Conservation (phyloP, 2,888 invertebrate species). For the Dromius quadrimaculatus region DNA sequence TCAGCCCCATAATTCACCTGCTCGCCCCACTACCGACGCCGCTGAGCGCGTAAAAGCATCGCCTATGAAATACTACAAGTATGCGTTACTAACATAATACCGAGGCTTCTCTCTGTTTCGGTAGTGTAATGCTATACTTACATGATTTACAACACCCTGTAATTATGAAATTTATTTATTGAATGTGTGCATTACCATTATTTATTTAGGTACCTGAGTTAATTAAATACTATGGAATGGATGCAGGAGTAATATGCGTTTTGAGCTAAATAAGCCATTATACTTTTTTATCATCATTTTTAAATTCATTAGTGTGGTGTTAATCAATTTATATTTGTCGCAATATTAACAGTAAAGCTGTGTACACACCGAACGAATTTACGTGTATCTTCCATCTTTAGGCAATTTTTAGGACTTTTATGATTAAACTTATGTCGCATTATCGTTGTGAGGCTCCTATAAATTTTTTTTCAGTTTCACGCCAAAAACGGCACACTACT, state of each 20-base stretch:
- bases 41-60: slow-evolving; percentile 44
- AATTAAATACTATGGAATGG: slow-evolving; percentile 49
- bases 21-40: background rate
- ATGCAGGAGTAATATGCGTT: slow-evolving; percentile 17
- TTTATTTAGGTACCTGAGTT: slow-evolving; percentile 46
- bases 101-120: slow-evolving; percentile 23
- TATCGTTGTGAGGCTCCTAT: too few relatives aligned
- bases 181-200: slow-evolving; percentile 51
- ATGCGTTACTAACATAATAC: slow-evolving; percentile 47
- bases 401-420: too few relatives aligned
- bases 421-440: too few relatives aligned
- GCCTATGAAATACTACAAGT: slow-evolving; percentile 51
- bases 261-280: slow-evolving; percentile 30
- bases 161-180: slow-evolving; percentile 52
- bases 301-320: slow-evolving; percentile 7
- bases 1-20: slow-evolving; percentile 44
- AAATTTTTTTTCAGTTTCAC: too few relatives aligned
- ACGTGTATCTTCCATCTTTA: too few relatives aligned
- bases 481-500: too few relatives aligned
- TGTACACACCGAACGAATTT: too few relatives aligned
- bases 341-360: too few relatives aligned
- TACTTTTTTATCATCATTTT: slow-evolving; percentile 22
- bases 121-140: slow-evolving; percentile 19
- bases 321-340: slow-evolving; percentile 1
- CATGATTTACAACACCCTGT: slow-evolving; percentile 35